Conservation (phyloP, 2,888 invertebrate species). For the Hymenopus coronatus region DNA sequence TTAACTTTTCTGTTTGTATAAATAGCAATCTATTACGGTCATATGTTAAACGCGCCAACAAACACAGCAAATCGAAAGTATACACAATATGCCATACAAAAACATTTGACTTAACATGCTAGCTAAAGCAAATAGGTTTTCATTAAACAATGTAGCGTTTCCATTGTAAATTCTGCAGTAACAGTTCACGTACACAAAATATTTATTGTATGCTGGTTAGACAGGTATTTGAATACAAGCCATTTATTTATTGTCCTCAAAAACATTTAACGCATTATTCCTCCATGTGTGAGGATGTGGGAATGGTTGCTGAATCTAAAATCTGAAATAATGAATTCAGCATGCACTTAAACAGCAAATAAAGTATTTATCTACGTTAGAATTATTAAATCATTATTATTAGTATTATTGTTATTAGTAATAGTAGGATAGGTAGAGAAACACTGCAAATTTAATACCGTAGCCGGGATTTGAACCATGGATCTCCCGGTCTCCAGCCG, state of each 20-base stretch:
- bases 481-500: too few relatives aligned
- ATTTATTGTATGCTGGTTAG: not conserved
- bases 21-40: not conserved
- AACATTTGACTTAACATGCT: not conserved
- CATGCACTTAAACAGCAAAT: too few relatives aligned
- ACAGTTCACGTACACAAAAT: not conserved
- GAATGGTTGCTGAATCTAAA: not conserved
- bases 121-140: not conserved
- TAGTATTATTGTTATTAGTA: too few relatives aligned
- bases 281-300: not conserved
- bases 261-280: too few relatives aligned
- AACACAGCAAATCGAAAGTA: not conserved
- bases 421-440: too few relatives aligned
- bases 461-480: too few relatives aligned
- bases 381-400: too few relatives aligned
- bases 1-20: not conserved
- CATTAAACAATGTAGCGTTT: not conserved
- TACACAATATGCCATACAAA: not conserved
- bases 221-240: not conserved
- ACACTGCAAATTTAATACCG: too few relatives aligned
- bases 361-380: too few relatives aligned
- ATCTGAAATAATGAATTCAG: too few relatives aligned
- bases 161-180: not conserved
- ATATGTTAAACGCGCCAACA: not conserved
- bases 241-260: not conserved